Percentiles rank a stretch among this genome's conserved stretches.
Conservation (phyloP, 2,888 invertebrate genomes). For the Apoda limacodes region DNA sequence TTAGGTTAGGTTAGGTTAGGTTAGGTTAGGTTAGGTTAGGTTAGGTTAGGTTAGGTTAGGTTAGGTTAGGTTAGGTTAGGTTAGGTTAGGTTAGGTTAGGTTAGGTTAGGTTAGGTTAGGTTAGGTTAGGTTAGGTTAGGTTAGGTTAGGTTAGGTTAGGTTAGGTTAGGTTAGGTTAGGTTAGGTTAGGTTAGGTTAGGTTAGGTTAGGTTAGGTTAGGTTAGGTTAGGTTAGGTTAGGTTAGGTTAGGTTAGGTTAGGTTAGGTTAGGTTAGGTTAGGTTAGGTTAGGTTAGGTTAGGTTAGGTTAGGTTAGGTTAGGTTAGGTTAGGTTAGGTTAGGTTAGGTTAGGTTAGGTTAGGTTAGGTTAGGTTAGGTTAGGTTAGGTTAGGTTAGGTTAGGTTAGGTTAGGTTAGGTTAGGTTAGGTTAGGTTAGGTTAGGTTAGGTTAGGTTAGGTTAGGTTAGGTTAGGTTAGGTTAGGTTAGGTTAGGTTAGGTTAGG, state of each 20-base stretch:
- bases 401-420: slow-evolving; percentile 14
- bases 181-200: slow-evolving; percentile 17
- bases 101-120: slow-evolving; percentile 18
- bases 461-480: slow-evolving; percentile 12
- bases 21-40: slow-evolving; percentile 16
- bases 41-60: slow-evolving; percentile 15
- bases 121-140: slow-evolving; percentile 14
- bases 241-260: slow-evolving; percentile 12
- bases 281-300: slow-evolving; percentile 12
- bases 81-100: slow-evolving; percentile 16
- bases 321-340: slow-evolving; percentile 11
- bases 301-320: slow-evolving; percentile 10
- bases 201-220: slow-evolving; percentile 14
- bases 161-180: slow-evolving; percentile 16
- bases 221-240: slow-evolving; percentile 15
- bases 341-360: slow-evolving; percentile 15
- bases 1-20: slow-evolving; percentile 14
- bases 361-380: slow-evolving; percentile 13
- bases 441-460: slow-evolving; percentile 13
- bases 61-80: slow-evolving; percentile 14
- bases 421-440: slow-evolving; percentile 12
- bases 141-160: slow-evolving; percentile 17
- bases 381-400: slow-evolving; percentile 13
- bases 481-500: slow-evolving; percentile 9
- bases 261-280: slow-evolving; percentile 6